Base-by-base conservation (phyloP, 1,140 invertebrate genomes). In the Drosophila orena region DNA sequence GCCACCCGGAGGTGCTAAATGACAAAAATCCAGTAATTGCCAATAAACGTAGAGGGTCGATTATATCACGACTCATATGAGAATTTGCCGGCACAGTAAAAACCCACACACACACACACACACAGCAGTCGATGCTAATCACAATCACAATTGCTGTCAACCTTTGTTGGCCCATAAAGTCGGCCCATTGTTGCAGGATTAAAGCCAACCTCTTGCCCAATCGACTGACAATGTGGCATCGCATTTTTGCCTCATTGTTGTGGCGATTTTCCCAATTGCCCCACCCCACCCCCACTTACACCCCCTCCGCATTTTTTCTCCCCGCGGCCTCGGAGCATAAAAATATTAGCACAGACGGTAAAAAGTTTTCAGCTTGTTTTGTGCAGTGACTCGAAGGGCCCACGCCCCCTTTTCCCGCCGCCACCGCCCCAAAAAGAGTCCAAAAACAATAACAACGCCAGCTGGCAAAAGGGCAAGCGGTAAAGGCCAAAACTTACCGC, bases 341-440 rank as follows among this genome's bases (percentile, higher is more conserved):
- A 84, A 84, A 84, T 84, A 83, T 83, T 79, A 84, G 76, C 75
- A 84, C 79, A 78, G 53, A 60, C 68, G 65, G 58, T 57, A 47
- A 60, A 83, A 84, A 84, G 55, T 84, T 72, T 69, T 69, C 22
- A 50, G 34, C 69, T 72, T 72, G 69, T 75, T 78, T 61, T 53
- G 52, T 55, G 54, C 42, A 71, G 35, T 71, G 27, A 49, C 20
- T 43, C 68, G 68, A 34, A 38, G 52, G 17, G 15, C 37, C 49
- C 66, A 44, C 62, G 49, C 62, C 43, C 11, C 20, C 60, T 5
- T 50, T 34, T 44, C 24, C 42, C 47, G 30, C 30, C 42, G n/a
- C 15, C 43, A 6, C 56, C 58, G 44, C 24, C 12, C 10, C 5
- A 34, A 47, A 27, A 24, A 24, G 27, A 37, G 38, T 20, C 34